Evolutionary conservation across 1,140 invertebrate species (phyloP).

Genomic region (Hyphantria cunea): DNA sequence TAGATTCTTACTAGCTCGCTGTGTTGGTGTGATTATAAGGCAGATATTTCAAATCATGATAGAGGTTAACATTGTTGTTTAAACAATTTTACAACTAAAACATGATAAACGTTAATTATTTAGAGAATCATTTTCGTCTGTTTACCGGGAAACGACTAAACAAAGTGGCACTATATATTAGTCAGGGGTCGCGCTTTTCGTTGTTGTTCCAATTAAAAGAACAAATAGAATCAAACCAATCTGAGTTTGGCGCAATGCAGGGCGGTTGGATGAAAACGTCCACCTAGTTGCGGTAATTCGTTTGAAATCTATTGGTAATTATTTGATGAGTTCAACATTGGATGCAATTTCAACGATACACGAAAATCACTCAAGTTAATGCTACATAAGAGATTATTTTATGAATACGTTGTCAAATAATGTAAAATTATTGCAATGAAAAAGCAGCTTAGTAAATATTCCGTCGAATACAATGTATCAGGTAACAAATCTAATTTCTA

Average conservation of each 20-base stretch:
- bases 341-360: slow-evolving; percentile 40
- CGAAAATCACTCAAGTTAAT: no score
- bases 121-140: no score
- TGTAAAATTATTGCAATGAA: neutral
- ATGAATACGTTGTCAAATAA: no score
- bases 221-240: slow-evolving; percentile 62
- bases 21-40: slow-evolving; percentile 39
- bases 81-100: slow-evolving; percentile 12
- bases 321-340: slow-evolving; percentile 46
- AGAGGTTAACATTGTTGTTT: slow-evolving; percentile 23
- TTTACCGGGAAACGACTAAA: slow-evolving; percentile 3
- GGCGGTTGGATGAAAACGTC: slow-evolving; percentile 59
- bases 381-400: no score
- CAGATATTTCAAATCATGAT: slow-evolving; percentile 31
- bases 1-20: neutral
- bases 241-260: slow-evolving; percentile 76
- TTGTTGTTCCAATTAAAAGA: slow-evolving; percentile 60
- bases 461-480: no score
- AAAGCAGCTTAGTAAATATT: no score
- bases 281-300: slow-evolving; percentile 59
- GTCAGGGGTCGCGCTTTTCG: slow-evolving; percentile 27
- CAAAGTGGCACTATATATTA: slow-evolving; percentile 11
- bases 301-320: slow-evolving; percentile 58
- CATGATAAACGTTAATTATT: neutral
- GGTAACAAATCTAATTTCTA: no score